phyloP scores from a whole-genome alignment of 1,140 invertebrate species.

The Pachypsylla venusta region DNA sequence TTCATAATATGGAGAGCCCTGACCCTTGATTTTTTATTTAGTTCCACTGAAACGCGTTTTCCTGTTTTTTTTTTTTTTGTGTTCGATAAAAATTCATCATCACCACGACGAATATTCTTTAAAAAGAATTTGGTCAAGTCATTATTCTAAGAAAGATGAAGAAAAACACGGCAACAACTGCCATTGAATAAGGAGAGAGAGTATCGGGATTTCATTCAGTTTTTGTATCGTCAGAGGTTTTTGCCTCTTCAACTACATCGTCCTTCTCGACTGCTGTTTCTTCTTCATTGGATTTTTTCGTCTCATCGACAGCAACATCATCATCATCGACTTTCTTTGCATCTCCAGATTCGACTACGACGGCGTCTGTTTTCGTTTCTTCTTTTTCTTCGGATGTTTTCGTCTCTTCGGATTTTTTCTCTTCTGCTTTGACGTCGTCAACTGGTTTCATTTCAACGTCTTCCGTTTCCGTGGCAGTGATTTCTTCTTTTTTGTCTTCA shows the following conservation, averaged over 20 bases:
- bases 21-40: too few species aligned
- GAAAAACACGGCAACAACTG: not conserved
- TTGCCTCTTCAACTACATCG: not conserved
- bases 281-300: not conserved
- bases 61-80: too few species aligned
- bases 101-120: too few species aligned
- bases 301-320: not conserved
- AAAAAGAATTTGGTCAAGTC: too few species aligned
- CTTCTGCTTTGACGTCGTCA: too few species aligned
- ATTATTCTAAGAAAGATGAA: not conserved
- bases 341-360: not conserved
- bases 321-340: not conserved
- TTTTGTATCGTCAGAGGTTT: not conserved
- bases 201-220: not conserved
- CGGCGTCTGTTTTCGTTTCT: not conserved
- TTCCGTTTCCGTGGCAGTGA: constrained; percentile 6
- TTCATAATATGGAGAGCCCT: too few species aligned
- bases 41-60: too few species aligned
- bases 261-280: not conserved
- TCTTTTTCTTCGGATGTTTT: not conserved
- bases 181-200: constrained; percentile 2
- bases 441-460: not conserved
- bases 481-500: not conserved
- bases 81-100: too few species aligned
- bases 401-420: too few species aligned